Evolutionary conservation across 2,888 invertebrate genomes (phyloP).

Genomic region (Galerucella pusilla): DNA sequence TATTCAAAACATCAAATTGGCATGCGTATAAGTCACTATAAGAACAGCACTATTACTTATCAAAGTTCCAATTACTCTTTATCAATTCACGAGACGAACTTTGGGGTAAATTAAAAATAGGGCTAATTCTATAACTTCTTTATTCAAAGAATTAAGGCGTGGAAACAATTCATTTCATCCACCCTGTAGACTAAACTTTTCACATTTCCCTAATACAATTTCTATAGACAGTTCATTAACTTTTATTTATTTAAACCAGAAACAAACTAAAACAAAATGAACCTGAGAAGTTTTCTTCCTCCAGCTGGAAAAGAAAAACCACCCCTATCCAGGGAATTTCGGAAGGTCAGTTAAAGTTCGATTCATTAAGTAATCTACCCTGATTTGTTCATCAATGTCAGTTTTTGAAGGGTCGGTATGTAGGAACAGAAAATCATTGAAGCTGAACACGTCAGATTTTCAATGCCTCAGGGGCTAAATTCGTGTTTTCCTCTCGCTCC

Average conservation of each 20-base stretch:
- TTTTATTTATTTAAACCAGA: not conserved
- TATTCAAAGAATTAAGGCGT: no score
- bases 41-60: no score
- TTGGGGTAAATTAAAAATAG: no score
- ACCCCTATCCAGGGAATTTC: constrained; percentile 1
- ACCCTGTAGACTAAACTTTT: no score
- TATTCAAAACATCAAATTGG: no score
- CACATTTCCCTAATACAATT: no score
- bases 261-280: not conserved
- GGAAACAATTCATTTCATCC: no score
- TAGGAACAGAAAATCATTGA: constrained; percentile 37
- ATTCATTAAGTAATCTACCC: constrained; percentile 13
- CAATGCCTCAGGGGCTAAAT: constrained; percentile 40
- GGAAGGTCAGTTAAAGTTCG: constrained; percentile 4
- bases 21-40: no score
- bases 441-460: constrained; percentile 52
- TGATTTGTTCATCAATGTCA: constrained; percentile 26
- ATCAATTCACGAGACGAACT: no score
- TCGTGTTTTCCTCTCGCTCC: constrained; percentile 18
- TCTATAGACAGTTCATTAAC: no score
- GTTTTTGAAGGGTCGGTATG: constrained; percentile 21
- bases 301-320: not conserved
- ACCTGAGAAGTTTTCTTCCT: not conserved
- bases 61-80: no score
- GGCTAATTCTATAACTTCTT: no score